Percentiles rank a stretch among this genome's conserved stretches.
Conservation (phyloP, 2,888 invertebrate species). For the Icerya purchasi region DNA sequence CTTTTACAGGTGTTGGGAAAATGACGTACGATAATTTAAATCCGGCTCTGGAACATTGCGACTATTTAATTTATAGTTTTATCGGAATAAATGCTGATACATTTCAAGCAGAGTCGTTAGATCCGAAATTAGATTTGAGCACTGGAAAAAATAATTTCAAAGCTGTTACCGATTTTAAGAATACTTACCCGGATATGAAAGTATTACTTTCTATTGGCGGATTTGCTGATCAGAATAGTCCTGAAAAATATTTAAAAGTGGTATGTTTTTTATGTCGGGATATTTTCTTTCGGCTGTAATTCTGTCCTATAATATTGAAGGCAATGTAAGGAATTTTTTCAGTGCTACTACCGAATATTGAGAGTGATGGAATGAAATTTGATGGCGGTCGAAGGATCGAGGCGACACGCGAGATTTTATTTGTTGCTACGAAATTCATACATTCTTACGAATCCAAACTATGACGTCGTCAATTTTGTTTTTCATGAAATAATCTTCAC, state of each 20-base stretch:
- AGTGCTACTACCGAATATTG: too few relatives aligned
- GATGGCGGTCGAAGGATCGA: too few relatives aligned
- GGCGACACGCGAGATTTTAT: too few relatives aligned
- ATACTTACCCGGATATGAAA: slow-evolving; percentile 40
- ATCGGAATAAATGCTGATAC: slow-evolving; percentile 49
- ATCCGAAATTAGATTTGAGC: slow-evolving; percentile 38
- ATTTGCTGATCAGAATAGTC: slow-evolving; percentile 38
- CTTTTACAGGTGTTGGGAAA: slow-evolving; percentile 48
- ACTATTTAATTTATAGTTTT: slow-evolving; percentile 55
- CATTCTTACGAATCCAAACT: too few relatives aligned
- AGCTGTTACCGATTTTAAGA: slow-evolving; percentile 43
- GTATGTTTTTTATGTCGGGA: too few relatives aligned
- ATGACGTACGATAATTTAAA: slow-evolving; percentile 47
- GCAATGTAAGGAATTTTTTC: too few relatives aligned
- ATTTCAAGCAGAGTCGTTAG: slow-evolving; percentile 43
- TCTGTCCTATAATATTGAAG: too few relatives aligned
- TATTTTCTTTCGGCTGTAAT: too few relatives aligned
- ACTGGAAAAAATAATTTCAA: slow-evolving; percentile 47
- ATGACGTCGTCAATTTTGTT: too few relatives aligned
- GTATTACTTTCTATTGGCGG: slow-evolving; percentile 56
- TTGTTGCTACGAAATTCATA: too few relatives aligned
- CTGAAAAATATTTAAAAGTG: slow-evolving; percentile 18
- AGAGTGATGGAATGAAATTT: too few relatives aligned
- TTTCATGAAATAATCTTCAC: too few relatives aligned
- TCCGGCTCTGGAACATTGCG: slow-evolving; percentile 51